Evolutionary conservation across 2,888 invertebrate species (phyloP), one percentile per base, ranked within the genome.

Genomic region (Pteria penguin): DNA sequence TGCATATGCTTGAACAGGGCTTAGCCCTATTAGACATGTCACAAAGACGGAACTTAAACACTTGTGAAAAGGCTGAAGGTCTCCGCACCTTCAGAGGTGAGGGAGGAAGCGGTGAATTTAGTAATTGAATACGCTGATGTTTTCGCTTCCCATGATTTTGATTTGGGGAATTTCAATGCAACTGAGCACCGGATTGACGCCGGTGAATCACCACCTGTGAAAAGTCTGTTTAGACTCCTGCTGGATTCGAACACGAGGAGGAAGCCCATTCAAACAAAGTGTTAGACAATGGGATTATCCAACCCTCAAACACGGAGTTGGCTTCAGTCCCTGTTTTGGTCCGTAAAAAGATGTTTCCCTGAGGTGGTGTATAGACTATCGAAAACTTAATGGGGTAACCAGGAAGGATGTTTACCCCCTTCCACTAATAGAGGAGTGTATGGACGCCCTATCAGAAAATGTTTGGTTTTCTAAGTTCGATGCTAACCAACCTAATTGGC

Each of bases 301-400:
- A 80, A 55, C 29, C 66, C n/a, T 75, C 75, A 11, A 36, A 24
- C 18, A 76, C 78, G 0, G 75, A 78, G 2, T 78, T 70, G 80
- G 76, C 81, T 2, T 67, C 78, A 0, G 73, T 69, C 2, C 75
- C 79, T 1, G 66, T 78, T 0, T 45, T 78, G 1, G 70, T 81
- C 5, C 54, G 75, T 8, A 81, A 79, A 45, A 60, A 4, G 81
- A 77, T 33, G 77, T 66, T 0, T 11, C 45, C 1, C 73, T 82
- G 11, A 55, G 76, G 4, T 80, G 71, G 71, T 80, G 79, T 54
- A 29, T 82, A 1, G 80, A 82, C 54, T 78, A 75, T 45, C 27
- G 82, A 18, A 63, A 72, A 4, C 54, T 82, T 0, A 82, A 81
- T 26, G 52, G 45, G 2, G 70, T 60, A 11, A 79, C 81, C 1